Evolutionary conservation across 2,113 vertebrate genomes (phyloP).

Genomic region (Aptenodytes forsteri): DNA sequence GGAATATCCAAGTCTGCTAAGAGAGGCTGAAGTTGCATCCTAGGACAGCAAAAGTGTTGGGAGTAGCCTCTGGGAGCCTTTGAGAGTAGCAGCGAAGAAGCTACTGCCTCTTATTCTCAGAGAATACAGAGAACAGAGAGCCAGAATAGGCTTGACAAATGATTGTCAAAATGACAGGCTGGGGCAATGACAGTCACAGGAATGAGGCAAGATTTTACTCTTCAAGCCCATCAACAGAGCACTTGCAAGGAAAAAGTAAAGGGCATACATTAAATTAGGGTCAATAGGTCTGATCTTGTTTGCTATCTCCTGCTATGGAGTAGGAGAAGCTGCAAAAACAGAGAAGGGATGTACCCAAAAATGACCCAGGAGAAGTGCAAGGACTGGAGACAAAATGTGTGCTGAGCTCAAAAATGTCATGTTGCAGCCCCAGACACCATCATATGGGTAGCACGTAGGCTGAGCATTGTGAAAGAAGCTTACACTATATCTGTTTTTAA

Average conservation of each 20-base stretch:
- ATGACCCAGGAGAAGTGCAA: not conserved
- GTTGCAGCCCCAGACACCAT: not conserved
- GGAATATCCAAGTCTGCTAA: not conserved
- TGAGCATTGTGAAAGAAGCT: not conserved
- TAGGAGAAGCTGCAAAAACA: not conserved
- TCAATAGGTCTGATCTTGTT: not conserved
- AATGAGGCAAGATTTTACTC: not conserved
- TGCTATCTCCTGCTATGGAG: not conserved
- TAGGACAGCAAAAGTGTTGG: not conserved
- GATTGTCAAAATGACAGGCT: not conserved
- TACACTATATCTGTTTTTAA: not conserved
- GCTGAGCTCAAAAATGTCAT: not conserved
- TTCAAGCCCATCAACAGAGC: not conserved
- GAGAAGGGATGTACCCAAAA: not conserved
- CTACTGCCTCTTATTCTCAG: not conserved
- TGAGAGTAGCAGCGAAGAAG: not conserved
- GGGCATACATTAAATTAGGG: not conserved
- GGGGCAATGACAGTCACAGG: not conserved
- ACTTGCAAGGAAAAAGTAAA: not conserved
- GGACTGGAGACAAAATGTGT: not conserved
- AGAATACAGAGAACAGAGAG: not conserved
- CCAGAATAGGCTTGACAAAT: not conserved
- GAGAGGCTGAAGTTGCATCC: not conserved
- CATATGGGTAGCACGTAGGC: not conserved
- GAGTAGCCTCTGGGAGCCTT: not conserved